Evolutionary conservation across 2,888 invertebrate genomes (phyloP), one percentile per base, ranked within the genome.

Genomic region (Orchesella flavescens): DNA sequence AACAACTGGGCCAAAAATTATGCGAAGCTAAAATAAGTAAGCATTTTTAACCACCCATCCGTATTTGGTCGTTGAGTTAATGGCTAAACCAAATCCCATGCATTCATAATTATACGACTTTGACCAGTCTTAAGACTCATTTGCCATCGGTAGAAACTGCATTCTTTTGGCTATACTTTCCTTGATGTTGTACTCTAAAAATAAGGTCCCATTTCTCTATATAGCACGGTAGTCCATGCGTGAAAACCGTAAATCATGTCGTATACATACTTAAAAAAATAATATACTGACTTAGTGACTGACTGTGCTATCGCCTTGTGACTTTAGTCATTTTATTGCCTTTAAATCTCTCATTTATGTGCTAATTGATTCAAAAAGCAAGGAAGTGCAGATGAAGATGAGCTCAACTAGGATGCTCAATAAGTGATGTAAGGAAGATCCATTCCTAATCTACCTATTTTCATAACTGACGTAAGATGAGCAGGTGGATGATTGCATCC

Each of bases 281-380:
- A n/a, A n/a, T n/a, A n/a, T n/a, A n/a, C n/a, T n/a, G n/a, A n/a
- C n/a, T n/a, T 7, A 34, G 3, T 34, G 34, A 34, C 34, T 34
- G 34, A 34, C 34, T 34, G 7, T 34, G 7, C 34, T 34, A 2
- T 34, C 7, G 19, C 17, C 57, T n/a, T 53, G 3, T 13, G 4
- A 21, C 59, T 21, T 19, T 12, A 63, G 63, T 24, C 66, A 24
- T 44, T 77, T 68, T 57, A 77, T 77, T 77, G 49, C 77, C 61
- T 79, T 81, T 84, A 84, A 84, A 84, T 71, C 84, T 79, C 68
- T 71, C 80, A 77, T 84, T 84, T 84, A 81, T 63, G 84, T 84
- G 84, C 75, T 84, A 84, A 84, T 84, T 84, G 77, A 23, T 10
- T 17, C 57, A 46, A 83, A 59, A 65, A 21, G 15, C 63, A 43